These are phyloP conservation scores for Alectura lathami DNA, from an alignment of 2,113 vertebrate species.

Conservation along the genomic window DNA sequence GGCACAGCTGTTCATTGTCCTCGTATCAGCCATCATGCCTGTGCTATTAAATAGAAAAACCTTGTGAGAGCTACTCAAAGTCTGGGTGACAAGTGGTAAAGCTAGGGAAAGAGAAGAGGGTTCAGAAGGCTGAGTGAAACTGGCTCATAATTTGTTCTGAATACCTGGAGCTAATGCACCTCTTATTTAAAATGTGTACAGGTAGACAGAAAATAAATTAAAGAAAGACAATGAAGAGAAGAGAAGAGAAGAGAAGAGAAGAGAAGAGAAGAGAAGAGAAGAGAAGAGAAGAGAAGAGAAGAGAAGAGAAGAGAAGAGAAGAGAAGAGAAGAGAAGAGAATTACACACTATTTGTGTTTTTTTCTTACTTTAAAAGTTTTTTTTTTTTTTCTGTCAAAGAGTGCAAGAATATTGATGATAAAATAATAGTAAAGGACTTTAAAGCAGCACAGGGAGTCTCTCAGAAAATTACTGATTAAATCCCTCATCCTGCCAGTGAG, in stretches of 20 bases:
- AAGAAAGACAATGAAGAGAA: fast-evolving
- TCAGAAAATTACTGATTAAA: not conserved
- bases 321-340: fast-evolving
- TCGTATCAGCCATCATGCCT: not conserved
- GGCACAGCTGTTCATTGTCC: not conserved
- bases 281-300: fast-evolving
- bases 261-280: fast-evolving
- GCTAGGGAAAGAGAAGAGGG: not conserved
- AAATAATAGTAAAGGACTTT: not conserved
- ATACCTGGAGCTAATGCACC: not conserved
- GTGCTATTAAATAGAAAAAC: not conserved
- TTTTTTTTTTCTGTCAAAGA: not conserved
- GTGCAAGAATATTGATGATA: not conserved
- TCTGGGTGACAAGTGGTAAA: not conserved
- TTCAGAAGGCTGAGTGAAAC: not conserved
- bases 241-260: not conserved
- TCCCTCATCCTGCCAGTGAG: not conserved
- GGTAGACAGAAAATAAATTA: not conserved
- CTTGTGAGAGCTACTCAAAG: not conserved
- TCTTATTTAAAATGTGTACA: not conserved
- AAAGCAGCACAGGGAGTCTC: not conserved
- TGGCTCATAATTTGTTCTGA: not conserved
- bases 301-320: not conserved
- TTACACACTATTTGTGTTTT: fast-evolving
- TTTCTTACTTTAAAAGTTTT: not conserved